Evolutionary conservation across 2,888 invertebrate genomes (phyloP), one percentile per base, ranked within the genome.

Genomic region (Syrphus vitripennis): DNA sequence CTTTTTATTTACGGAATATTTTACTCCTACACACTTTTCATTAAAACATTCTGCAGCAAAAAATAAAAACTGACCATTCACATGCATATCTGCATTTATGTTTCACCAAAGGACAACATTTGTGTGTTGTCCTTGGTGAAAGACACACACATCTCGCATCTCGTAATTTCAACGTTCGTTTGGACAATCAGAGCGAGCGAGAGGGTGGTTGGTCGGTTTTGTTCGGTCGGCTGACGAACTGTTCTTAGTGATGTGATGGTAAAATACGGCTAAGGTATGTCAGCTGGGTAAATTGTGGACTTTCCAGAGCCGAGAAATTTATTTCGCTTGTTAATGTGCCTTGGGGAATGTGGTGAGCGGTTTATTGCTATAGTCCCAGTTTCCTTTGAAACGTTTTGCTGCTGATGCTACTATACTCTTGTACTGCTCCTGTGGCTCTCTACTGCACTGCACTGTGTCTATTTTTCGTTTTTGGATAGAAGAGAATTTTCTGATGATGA

Each of bases 301-400:
- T 79, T 74, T 75, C 71, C n/a, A 40, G 21, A 48, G 34, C 61
- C 70, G 75, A 80, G 80, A 80, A 83, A 83, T 83, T 70, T 83
- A 83, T 83, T 83, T 80, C 83, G 83, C 83, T 84, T 84, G 80
- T 84, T 84, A 84, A 84, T 75, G 80, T 75, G 83, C 83, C 83
- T 75, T 80, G 75, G 83, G 83, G 83, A 80, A 80, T 84, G 83
- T 84, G 83, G 83, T 80, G 19, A 84, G 75, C 80, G 83, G 83
- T 84, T 76, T 83, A 74, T 79, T 80, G 83, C 74, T 57, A n/a
- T n/a, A 24, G 55, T 72, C 61, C n/a, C 71, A 61, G 78, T 72
- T 83, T 67, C 78, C 72, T 74, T 78, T 83, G 76, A 65, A 74
- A 63, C 21, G 72, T 45, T 67, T 59, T 2, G 4, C 16, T 45